A percentile compares a stretch with the other conserved stretches of the same genome.
Evolutionary conservation across 35 echinoderm and acorn worm genomes (phyloP).

Genomic region (Ophioderma brevispina): DNA sequence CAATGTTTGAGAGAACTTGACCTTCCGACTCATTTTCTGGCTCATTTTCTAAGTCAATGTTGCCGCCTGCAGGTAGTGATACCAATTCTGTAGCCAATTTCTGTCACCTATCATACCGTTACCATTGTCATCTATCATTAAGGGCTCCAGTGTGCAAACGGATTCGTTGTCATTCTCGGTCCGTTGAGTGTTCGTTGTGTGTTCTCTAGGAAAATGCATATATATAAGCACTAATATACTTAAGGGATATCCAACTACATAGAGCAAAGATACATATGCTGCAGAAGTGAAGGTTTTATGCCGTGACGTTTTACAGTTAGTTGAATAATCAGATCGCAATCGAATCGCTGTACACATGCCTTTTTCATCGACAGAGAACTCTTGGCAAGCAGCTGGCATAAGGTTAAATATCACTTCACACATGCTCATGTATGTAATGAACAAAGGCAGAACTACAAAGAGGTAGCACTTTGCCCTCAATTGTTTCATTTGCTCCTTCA

Average conservation of each 20-base stretch:
- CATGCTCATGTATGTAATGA: slow-evolving; percentile 30
- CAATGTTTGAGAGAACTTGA: background rate
- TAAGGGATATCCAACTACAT: slow-evolving; percentile 34
- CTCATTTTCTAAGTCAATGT: background rate
- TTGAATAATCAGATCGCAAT: slow-evolving; percentile 34
- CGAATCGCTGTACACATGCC: background rate
- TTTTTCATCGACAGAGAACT: slow-evolving; percentile 27
- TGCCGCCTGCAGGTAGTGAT: background rate
- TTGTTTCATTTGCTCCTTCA: background rate
- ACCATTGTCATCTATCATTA: background rate
- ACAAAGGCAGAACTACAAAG: slow-evolving; percentile 22
- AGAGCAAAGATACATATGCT: background rate
- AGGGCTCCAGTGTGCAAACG: background rate
- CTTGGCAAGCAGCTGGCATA: slow-evolving; percentile 14
- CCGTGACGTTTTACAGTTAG: background rate
- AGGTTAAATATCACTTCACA: slow-evolving; percentile 29
- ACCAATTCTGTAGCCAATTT: background rate
- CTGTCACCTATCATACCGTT: background rate
- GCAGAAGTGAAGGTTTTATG: background rate
- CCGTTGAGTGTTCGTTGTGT: background rate
- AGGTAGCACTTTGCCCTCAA: background rate
- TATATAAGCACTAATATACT: background rate
- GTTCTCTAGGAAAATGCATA: background rate
- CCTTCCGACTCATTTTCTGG: background rate
- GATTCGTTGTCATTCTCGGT: background rate